A percentile compares a stretch with the other conserved stretches of the same genome.
Evolutionary conservation across 1,140 invertebrate species (phyloP).

Genomic region (Bombus polaris): DNA sequence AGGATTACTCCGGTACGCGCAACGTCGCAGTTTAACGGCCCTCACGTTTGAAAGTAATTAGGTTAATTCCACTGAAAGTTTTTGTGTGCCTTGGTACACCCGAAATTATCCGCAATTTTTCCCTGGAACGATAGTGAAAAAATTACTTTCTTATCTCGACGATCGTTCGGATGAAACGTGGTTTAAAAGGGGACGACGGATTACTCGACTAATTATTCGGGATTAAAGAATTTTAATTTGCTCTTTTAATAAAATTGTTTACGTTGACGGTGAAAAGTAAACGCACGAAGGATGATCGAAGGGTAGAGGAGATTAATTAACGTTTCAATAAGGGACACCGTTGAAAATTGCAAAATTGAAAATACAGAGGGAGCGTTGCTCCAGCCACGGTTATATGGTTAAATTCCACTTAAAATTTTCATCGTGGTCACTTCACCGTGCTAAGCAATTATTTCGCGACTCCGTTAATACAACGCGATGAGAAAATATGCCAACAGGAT

Average conservation of each 20-base stretch:
- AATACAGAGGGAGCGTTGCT: not conserved
- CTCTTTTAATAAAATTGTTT: not conserved
- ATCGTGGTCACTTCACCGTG: conserved; percentile 7
- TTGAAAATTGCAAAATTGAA: conserved; percentile 23
- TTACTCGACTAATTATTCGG: not conserved
- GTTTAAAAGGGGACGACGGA: not conserved
- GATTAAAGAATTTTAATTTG: not conserved
- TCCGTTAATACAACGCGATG: not conserved
- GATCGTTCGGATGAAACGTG: not conserved
- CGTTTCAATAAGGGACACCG: not conserved
- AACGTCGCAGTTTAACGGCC: conserved; percentile 61
- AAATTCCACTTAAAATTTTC: conserved; percentile 37
- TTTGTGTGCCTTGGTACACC: conserved; percentile 48
- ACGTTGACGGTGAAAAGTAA: not conserved
- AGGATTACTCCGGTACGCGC: conserved; percentile 55
- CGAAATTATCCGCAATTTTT: conserved; percentile 59
- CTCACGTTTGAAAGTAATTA: conserved; percentile 67
- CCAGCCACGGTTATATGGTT: not conserved
- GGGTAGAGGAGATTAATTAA: conserved; percentile 23
- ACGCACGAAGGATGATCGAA: not conserved
- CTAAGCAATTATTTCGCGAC: conserved; percentile 30
- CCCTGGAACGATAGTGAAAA: conserved; percentile 21
- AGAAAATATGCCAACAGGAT: conserved; percentile 12
- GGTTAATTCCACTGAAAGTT: conserved; percentile 65
- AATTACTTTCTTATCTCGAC: conserved; percentile 19